Conservation (phyloP, 2,797 vertebrate genomes). For the Saxicola maurus region DNA sequence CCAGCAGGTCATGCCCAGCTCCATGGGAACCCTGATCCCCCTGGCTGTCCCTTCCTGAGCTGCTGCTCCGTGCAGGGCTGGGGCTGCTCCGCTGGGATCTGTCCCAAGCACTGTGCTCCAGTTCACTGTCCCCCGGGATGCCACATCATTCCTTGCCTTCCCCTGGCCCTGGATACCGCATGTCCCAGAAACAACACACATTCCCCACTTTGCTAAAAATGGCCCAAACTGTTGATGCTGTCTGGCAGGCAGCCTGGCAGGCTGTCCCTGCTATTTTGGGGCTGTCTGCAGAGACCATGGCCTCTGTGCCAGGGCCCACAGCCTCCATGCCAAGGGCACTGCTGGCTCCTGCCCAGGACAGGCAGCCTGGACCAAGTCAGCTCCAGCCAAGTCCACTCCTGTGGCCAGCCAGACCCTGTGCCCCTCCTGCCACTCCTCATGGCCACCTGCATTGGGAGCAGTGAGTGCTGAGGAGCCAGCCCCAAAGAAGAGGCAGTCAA, state of each 20-base stretch:
- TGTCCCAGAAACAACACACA: background rate
- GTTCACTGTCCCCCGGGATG: background rate
- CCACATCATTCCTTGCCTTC: background rate
- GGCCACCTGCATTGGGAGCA: accelerated
- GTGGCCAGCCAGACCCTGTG: accelerated
- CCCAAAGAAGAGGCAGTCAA: background rate
- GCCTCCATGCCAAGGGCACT: accelerated
- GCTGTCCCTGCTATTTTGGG: background rate
- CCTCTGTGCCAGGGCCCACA: accelerated
- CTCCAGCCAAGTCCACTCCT: accelerated
- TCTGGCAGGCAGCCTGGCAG: background rate
- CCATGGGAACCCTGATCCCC: background rate
- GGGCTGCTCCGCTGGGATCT: background rate
- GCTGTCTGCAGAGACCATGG: background rate
- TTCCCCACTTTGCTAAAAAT: background rate
- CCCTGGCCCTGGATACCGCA: background rate
- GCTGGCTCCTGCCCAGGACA: background rate
- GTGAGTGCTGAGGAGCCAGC: accelerated
- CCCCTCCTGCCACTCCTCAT: accelerated
- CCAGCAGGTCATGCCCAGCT: background rate
- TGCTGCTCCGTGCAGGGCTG: background rate
- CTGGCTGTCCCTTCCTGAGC: background rate
- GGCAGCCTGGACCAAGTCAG: accelerated
- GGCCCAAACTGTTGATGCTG: background rate
- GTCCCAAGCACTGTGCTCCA: background rate